Percentiles rank a stretch among this genome's conserved stretches.
phyloP scores from a whole-genome alignment of 2,113 vertebrate species.

The Myiopsitta monachus region DNA sequence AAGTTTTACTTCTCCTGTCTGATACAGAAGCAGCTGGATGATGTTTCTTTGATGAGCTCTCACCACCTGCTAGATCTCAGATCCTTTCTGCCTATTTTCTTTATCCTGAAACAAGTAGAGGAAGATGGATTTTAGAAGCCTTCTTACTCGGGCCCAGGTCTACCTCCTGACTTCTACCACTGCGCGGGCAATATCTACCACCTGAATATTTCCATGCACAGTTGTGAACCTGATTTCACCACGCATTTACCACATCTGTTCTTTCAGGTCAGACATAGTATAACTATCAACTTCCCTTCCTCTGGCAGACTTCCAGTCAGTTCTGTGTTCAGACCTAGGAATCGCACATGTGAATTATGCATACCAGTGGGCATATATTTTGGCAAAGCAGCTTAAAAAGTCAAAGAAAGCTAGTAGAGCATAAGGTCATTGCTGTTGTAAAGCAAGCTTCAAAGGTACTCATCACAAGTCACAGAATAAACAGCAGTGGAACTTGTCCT shows the following conservation, averaged over 20 bases:
- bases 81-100: background rate
- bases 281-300: background rate
- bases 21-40: background rate
- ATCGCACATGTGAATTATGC: background rate
- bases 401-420: background rate
- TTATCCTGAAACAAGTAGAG: background rate
- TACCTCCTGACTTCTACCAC: background rate
- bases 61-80: background rate
- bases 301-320: background rate
- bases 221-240: background rate
- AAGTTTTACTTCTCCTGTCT: background rate
- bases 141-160: background rate
- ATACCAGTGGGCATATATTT: background rate
- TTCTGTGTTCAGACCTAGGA: background rate
- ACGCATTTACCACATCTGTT: background rate
- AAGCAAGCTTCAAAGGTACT: conserved; percentile 35
- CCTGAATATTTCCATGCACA: background rate
- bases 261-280: background rate
- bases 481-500: conserved; percentile 38
- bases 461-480: conserved; percentile 32
- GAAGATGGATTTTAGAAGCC: background rate
- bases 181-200: background rate
- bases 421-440: background rate
- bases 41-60: background rate
- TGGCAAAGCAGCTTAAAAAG: background rate